A percentile compares a stretch with the other conserved stretches of the same genome.
Conservation (phyloP, 2,797 vertebrate species). For the Chaenodraco wilsoni region DNA sequence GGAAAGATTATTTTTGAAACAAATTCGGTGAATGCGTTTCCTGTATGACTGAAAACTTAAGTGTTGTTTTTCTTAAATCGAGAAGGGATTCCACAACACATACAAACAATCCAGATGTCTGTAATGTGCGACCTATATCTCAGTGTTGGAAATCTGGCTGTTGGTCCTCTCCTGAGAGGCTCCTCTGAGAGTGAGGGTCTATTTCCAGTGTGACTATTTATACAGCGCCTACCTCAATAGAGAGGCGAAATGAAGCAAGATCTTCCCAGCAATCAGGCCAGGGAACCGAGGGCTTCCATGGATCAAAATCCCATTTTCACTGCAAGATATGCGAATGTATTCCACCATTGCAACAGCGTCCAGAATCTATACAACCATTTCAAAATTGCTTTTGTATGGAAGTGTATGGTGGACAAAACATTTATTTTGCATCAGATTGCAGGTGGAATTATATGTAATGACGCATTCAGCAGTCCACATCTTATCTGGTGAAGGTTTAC, state of each 20-base stretch:
- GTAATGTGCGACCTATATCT: slow-evolving; percentile 71
- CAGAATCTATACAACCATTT: slow-evolving; percentile 22
- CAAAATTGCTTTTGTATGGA: slow-evolving; percentile 3
- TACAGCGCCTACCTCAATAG: slow-evolving; percentile 71
- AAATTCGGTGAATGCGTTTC: slow-evolving; percentile 13
- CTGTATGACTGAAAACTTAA: slow-evolving; percentile 1
- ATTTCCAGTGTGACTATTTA: slow-evolving; percentile 84
- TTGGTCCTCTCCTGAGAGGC: slow-evolving; percentile 77
- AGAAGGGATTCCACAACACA: slow-evolving; percentile 70
- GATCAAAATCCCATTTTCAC: slow-evolving; percentile 44
- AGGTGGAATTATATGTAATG: neutral
- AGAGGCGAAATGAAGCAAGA: slow-evolving; percentile 73
- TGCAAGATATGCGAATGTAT: slow-evolving; percentile 1
- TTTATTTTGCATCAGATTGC: neutral
- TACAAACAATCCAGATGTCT: slow-evolving; percentile 53
- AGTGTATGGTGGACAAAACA: neutral
- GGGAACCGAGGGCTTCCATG: slow-evolving; percentile 43
- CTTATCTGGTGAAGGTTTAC: neutral
- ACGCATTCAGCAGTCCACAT: neutral
- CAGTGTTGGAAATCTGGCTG: slow-evolving; percentile 68
- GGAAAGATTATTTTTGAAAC: slow-evolving; percentile 14
- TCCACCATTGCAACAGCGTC: neutral
- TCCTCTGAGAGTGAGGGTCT: slow-evolving; percentile 78
- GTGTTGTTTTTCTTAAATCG: slow-evolving; percentile 5
- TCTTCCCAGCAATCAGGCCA: slow-evolving; percentile 76